Percentiles rank a stretch among this genome's conserved stretches.
Evolutionary conservation across 2,113 vertebrate genomes (phyloP).

Genomic region (Cheirogaleus medius): DNA sequence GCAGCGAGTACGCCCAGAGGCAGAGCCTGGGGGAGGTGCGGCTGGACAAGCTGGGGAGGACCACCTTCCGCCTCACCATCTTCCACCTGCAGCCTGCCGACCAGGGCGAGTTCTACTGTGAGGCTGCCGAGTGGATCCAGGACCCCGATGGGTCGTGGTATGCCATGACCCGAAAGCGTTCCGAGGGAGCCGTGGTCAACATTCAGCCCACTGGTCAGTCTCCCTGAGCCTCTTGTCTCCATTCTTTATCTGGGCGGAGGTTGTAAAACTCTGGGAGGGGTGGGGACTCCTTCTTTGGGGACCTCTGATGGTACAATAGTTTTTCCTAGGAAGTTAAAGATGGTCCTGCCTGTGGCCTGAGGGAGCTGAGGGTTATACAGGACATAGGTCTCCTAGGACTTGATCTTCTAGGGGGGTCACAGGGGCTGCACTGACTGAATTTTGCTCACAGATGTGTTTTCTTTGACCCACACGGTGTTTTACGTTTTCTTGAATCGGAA

Average conservation of each 20-base stretch:
- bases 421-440: too few relatives aligned
- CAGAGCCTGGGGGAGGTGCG: conserved; percentile 93
- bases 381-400: not conserved
- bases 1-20: conserved; percentile 90
- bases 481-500: not conserved
- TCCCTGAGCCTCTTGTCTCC: conserved; percentile 17
- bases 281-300: not conserved
- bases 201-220: conserved; percentile 94
- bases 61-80: conserved; percentile 93
- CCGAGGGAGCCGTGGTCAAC: conserved; percentile 91
- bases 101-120: conserved; percentile 96
- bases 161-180: conserved; percentile 95
- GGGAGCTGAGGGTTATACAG: not conserved
- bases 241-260: not conserved
- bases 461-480: not conserved
- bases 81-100: conserved; percentile 94
- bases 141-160: conserved; percentile 95
- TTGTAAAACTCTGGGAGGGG: not conserved
- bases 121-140: conserved; percentile 97
- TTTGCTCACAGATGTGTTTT: not conserved
- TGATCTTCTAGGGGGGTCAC: too few relatives aligned
- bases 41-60: conserved; percentile 93
- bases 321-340: not conserved
- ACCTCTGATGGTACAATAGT: not conserved
- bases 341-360: not conserved